Conservation (phyloP, 1,140 invertebrate genomes). For the Caerostris darwini region DNA sequence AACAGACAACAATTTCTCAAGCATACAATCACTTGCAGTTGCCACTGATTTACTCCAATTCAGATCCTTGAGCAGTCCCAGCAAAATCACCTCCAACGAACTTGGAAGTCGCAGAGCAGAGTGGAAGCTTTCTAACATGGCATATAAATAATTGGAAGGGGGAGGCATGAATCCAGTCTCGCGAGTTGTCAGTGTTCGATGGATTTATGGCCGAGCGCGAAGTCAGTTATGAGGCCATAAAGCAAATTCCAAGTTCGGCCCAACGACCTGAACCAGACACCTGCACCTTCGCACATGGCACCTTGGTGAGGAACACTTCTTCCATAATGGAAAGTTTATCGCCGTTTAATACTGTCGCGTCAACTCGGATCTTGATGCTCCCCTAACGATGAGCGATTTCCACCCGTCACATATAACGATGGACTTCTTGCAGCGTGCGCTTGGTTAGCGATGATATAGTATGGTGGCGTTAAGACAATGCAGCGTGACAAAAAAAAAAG, state of each 20-base stretch:
- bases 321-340: constrained; percentile 48
- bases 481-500: too few relatives aligned
- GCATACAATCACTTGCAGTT: background rate
- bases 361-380: background rate
- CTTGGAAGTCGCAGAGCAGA: background rate
- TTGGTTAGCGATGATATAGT: background rate
- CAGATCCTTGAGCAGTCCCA: background rate
- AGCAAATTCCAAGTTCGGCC: constrained; percentile 75
- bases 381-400: background rate
- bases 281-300: constrained; percentile 59
- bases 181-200: constrained; percentile 68
- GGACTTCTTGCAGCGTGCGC: background rate
- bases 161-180: constrained; percentile 38
- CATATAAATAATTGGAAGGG: constrained; percentile 66
- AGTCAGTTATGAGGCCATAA: constrained; percentile 76
- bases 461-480: too few relatives aligned
- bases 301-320: constrained; percentile 16
- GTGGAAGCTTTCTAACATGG: background rate
- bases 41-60: background rate
- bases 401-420: background rate
- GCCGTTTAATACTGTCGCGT: background rate
- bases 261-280: constrained; percentile 62
- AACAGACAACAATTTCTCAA: background rate
- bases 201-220: constrained; percentile 67
- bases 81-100: background rate